Base-by-base conservation (phyloP, 2,888 invertebrate genomes). In the Gortyna flavago region DNA sequence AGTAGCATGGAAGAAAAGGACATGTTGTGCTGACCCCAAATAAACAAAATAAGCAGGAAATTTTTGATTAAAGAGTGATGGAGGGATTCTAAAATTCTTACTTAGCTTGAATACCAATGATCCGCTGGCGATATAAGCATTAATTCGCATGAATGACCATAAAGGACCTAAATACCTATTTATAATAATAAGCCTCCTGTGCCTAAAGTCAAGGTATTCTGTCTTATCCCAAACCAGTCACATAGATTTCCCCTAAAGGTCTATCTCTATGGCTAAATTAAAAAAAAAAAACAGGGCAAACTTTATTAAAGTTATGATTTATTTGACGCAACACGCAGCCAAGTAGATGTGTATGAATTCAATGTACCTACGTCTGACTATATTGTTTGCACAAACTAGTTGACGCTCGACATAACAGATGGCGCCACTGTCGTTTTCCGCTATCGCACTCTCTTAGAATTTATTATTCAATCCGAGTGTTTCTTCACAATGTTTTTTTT, bases 401-500 rank as follows among this genome's bases (percentile, higher is more conserved):
- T 84, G 75, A 71, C 77, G 32, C 48, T 68, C 32, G 32, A 41
- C 57, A 68, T 44, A 83, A 83, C 75, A 85, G 86, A 85, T 85
- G 85, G 80, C 86, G 59, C 72, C 74, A 71, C 41, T 21, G 44
- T 77, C 70, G 54, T 65, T 80, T 79, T 75, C 62, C 64, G 62
- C 64, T 69, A 61, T 77, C 59, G 57, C 74, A 78, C 75, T 65
- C 54, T 18, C 75, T 70, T 64, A 77, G 75, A 83, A 86, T 83
- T 79, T 85, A 85, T 86, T 86, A 85, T 85, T 79, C 77, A 85
- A 83, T 85, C 79, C 54, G 48, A 77, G 77, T 75, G 64, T 80
- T 73, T 81, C 83, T 86, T 73, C 75, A 32, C 72, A 35, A n/a
- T 80, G 75, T 83, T 77, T 74, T 85, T 83, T 75, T 83, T 57